Evolutionary conservation across 1,140 invertebrate genomes (phyloP), one percentile per base, ranked within the genome.

Genomic region (Sinonovacula constricta): DNA sequence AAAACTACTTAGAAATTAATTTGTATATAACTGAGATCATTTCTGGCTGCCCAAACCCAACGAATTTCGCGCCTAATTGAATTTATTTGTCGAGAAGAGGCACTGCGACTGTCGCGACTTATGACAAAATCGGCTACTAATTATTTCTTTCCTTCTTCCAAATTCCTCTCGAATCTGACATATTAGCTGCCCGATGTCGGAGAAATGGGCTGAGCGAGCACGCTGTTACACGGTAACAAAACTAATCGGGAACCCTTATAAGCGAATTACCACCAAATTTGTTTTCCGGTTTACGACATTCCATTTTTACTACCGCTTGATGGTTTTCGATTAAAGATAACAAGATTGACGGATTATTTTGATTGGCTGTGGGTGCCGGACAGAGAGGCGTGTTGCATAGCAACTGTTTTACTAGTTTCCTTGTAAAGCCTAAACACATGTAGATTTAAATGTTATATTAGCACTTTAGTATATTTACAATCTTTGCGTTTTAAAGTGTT

Each of bases 1-100:
- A 63, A 67, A 76, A 76, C 72, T 76, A 76, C 72, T 76, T 76
- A 76, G 72, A 76, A 76, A 76, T 76, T 76, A 76, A 76, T 76
- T n/a, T 76, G 72, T 45, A 76, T 63, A 76, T 67, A 57, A 65
- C 72, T 49, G 31, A 76, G 72, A 76, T 76, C 72, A 76, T 63
- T 76, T 76, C 63, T 56, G 30, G 62, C 63, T 65, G 65, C 39
- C 63, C 72, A 39, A 76, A 66, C 65, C 67, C 54, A 34, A 62
- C 49, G 39, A 54, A 76, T 76, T 67, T 66, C 63, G 62, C 57
- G 72, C 65, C 72, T 76, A 76, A 76, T 76, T 76, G 72, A 76
- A 76, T 76, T 76, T 76, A 76, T 76, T 76, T 76, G 62, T 62
- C 72, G 72, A 53, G 72, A 76, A 76, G 62, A 36, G 72, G 30